Evolutionary conservation across 2,113 vertebrate genomes (phyloP).

Genomic region (Nesogale talazaci): DNA sequence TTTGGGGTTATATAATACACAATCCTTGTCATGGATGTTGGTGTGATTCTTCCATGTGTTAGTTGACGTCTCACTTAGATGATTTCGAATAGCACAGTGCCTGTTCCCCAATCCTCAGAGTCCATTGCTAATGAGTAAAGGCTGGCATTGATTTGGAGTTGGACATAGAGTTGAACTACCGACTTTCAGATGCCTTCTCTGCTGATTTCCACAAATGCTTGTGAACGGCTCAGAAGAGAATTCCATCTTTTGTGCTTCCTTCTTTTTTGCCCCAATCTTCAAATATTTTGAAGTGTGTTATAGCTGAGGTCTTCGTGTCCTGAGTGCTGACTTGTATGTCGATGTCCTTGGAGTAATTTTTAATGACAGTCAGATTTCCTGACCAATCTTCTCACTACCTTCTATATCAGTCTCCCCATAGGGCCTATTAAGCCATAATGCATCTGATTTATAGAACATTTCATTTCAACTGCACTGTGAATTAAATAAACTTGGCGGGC

Average conservation of each 20-base stretch:
- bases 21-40: no score
- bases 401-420: constrained; percentile 32
- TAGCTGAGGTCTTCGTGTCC: neutral
- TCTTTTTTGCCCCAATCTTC: neutral
- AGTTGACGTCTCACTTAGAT: no score
- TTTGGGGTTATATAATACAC: no score
- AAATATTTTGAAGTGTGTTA: neutral
- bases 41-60: no score
- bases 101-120: no score
- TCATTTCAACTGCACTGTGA: constrained; percentile 60
- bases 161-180: no score
- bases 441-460: constrained; percentile 61
- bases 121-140: no score
- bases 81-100: no score
- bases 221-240: neutral
- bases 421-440: constrained; percentile 47
- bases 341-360: constrained; percentile 59
- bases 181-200: no score
- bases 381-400: constrained; percentile 1
- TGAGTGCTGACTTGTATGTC: constrained; percentile 58
- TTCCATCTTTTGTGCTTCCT: neutral
- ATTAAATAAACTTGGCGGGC: constrained; percentile 52
- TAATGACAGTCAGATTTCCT: constrained; percentile 3
- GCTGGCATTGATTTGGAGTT: no score
- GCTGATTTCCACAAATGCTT: neutral